Conservation (phyloP, 2,113 vertebrate species). For the Semicossyphus pulcher region DNA sequence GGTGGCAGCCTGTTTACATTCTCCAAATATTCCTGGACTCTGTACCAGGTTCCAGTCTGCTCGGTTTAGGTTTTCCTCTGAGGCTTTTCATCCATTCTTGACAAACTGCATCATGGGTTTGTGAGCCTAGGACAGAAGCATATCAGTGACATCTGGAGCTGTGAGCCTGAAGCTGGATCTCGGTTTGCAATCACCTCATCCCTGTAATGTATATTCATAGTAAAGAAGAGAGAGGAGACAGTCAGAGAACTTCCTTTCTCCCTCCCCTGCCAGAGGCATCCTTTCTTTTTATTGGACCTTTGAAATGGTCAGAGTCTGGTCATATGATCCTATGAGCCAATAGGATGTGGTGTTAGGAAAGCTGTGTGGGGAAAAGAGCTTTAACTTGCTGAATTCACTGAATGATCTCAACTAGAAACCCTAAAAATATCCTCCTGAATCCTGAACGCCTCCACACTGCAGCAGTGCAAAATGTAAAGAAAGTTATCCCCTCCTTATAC, state of each 20-base stretch:
- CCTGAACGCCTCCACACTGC: background rate
- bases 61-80: conserved; percentile 27
- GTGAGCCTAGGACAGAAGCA: conserved; percentile 12
- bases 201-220: conserved; percentile 32
- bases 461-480: background rate
- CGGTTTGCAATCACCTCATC: conserved; percentile 56
- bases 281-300: conserved; percentile 72
- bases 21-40: conserved; percentile 36
- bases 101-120: background rate
- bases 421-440: conserved; percentile 39
- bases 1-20: conserved; percentile 65
- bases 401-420: conserved; percentile 49
- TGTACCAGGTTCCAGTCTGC: conserved; percentile 41
- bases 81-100: background rate
- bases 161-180: background rate
- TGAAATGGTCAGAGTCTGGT: conserved; percentile 79
- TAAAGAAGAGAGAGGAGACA: conserved; percentile 31
- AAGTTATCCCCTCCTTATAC: too few relatives aligned
- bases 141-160: conserved; percentile 30
- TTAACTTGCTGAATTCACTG: conserved; percentile 60
- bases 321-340: conserved; percentile 75
- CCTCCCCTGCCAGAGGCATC: conserved; percentile 55
- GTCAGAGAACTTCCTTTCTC: conserved; percentile 51
- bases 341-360: conserved; percentile 48
- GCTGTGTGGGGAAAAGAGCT: conserved; percentile 36